These are phyloP conservation scores for Candoia aspera DNA, from an alignment of 2,113 vertebrate genomes.

Conservation along the genomic window DNA sequence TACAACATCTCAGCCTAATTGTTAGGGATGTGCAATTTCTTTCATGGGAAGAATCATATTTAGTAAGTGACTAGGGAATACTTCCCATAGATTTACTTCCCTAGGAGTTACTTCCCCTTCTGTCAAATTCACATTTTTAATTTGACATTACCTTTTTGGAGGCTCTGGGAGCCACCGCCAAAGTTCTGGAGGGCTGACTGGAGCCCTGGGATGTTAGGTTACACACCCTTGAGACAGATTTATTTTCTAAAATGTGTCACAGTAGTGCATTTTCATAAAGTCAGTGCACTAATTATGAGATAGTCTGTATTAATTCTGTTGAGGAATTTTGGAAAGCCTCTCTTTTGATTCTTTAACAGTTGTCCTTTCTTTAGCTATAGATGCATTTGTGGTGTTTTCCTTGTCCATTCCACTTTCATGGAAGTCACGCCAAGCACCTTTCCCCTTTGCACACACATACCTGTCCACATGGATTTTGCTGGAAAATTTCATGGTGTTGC, in stretches of 20 bases:
- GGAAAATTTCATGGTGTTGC: background rate
- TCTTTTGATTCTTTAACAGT: background rate
- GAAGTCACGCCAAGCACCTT: background rate
- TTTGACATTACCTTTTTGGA: background rate
- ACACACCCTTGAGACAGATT: background rate
- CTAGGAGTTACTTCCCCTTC: background rate
- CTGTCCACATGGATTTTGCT: background rate
- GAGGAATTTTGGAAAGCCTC: background rate
- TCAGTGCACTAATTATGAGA: background rate
- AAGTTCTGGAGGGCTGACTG: background rate
- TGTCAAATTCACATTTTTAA: background rate
- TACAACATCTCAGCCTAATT: background rate
- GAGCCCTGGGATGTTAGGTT: background rate
- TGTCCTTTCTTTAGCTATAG: background rate
- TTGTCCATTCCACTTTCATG: background rate
- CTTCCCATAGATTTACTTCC: background rate
- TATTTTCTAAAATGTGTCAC: background rate
- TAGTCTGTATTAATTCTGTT: background rate
- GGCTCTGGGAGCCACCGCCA: background rate
- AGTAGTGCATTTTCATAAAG: background rate
- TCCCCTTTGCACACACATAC: background rate
- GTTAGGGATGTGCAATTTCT: background rate
- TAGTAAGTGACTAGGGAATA: background rate
- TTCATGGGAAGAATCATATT: background rate
- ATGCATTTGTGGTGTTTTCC: background rate